phyloP scores from a whole-genome alignment of 1,140 invertebrate species.

The Drosophila bipectinata region DNA sequence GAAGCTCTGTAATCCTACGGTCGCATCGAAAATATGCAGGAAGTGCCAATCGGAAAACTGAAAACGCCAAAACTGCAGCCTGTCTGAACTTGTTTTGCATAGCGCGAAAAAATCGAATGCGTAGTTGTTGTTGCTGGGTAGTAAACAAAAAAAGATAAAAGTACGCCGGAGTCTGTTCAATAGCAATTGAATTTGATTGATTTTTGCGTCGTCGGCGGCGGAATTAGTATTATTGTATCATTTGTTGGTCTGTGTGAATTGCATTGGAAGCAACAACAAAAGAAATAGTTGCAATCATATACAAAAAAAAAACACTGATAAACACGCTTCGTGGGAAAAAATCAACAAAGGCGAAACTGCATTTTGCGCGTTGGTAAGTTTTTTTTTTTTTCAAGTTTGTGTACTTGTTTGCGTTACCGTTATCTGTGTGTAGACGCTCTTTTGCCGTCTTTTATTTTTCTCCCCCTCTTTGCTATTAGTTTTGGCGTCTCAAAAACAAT shows the following conservation, averaged over 20 bases:
- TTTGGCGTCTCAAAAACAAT: slow-evolving; percentile 57
- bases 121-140: neutral
- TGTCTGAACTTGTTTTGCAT: neutral
- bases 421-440: slow-evolving; percentile 26
- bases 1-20: neutral
- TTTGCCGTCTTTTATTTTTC: slow-evolving; percentile 9
- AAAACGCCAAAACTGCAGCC: neutral
- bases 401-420: slow-evolving; percentile 2
- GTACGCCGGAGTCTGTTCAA: slow-evolving; percentile 1
- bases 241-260: slow-evolving; percentile 36
- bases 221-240: neutral
- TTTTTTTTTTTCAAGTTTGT: neutral
- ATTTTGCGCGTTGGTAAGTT: slow-evolving; percentile 33
- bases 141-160: slow-evolving; percentile 5
- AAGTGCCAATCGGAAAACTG: neutral
- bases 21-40: neutral
- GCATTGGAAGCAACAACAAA: slow-evolving; percentile 8
- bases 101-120: neutral
- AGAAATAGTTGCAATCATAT: slow-evolving; percentile 3
- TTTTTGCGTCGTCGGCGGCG: slow-evolving; percentile 10
- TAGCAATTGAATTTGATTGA: slow-evolving; percentile 35
- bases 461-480: slow-evolving; percentile 13
- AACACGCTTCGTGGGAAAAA: slow-evolving; percentile 30
- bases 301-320: slow-evolving; percentile 33
- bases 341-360: slow-evolving; percentile 25